These are phyloP conservation scores for Athripsodes cinereus DNA, from an alignment of 2,888 invertebrate genomes.

Conservation along the genomic window DNA sequence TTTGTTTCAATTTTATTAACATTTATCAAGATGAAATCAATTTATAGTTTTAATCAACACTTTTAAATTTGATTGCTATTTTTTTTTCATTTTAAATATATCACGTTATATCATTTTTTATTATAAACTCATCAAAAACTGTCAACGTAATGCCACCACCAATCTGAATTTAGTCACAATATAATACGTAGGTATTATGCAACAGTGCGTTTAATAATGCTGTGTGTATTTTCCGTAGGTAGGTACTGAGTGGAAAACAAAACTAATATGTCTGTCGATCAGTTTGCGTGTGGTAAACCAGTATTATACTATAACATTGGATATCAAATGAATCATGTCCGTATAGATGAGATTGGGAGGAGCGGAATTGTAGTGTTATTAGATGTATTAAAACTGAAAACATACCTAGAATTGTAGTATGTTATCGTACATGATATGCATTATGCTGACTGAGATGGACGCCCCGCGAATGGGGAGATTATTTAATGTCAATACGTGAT, in stretches of 20 bases:
- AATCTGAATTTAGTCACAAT: neutral
- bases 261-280: neutral
- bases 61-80: too few relatives aligned
- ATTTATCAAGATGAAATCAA: too few relatives aligned
- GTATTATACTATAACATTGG: neutral
- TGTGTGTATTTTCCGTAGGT: neutral
- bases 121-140: neutral
- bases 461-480: conserved; percentile 5
- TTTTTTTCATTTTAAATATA: too few relatives aligned
- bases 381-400: too few relatives aligned
- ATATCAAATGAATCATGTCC: neutral
- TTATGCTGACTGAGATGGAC: neutral
- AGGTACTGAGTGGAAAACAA: neutral
- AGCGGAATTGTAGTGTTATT: neutral
- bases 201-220: neutral
- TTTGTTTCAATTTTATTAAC: too few relatives aligned
- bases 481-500: conserved; percentile 13
- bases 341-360: neutral
- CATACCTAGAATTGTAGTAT: too few relatives aligned
- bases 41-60: too few relatives aligned
- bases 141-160: neutral
- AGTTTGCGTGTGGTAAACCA: conserved; percentile 1
- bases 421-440: too few relatives aligned
- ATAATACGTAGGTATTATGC: neutral
- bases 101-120: too few relatives aligned